A percentile compares a stretch with the other conserved stretches of the same genome.
These are phyloP conservation scores for Drosophila nigromelanica DNA, from an alignment of 1,140 invertebrate genomes.

Conservation along the genomic window DNA sequence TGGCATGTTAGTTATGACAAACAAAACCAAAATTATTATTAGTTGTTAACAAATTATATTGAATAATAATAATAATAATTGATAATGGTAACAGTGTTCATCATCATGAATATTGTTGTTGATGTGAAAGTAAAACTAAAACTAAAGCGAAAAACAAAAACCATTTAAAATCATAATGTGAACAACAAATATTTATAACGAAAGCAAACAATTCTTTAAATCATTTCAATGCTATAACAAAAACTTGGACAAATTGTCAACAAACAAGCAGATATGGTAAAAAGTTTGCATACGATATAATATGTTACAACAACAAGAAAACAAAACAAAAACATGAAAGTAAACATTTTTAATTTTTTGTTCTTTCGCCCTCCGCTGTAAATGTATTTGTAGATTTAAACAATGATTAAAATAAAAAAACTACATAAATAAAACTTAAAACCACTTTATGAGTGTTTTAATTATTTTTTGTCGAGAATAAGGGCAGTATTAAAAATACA, in stretches of 20 bases:
- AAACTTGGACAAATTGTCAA: constrained; percentile 42
- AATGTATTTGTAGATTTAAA: constrained; percentile 84
- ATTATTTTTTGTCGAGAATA: neutral
- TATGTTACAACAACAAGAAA: constrained; percentile 66
- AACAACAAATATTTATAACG: constrained; percentile 76
- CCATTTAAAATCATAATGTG: constrained; percentile 64
- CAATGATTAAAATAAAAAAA: constrained; percentile 83
- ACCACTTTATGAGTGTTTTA: constrained; percentile 17
- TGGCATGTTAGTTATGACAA: constrained; percentile 82
- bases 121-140: constrained; percentile 64
- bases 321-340: constrained; percentile 64
- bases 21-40: constrained; percentile 82
- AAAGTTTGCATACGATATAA: constrained; percentile 75
- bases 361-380: constrained; percentile 84
- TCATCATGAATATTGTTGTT: constrained; percentile 54
- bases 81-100: constrained; percentile 66
- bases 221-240: constrained; percentile 61
- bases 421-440: constrained; percentile 83
- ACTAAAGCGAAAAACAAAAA: constrained; percentile 43
- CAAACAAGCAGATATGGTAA: constrained; percentile 55
- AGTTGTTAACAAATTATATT: constrained; percentile 83
- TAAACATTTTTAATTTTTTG: constrained; percentile 83
- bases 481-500: no score
- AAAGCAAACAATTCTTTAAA: constrained; percentile 70
- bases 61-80: constrained; percentile 72